These are phyloP conservation scores for Drosophila malerkotliana DNA, from an alignment of 1,140 invertebrate species.

Conservation along the genomic window DNA sequence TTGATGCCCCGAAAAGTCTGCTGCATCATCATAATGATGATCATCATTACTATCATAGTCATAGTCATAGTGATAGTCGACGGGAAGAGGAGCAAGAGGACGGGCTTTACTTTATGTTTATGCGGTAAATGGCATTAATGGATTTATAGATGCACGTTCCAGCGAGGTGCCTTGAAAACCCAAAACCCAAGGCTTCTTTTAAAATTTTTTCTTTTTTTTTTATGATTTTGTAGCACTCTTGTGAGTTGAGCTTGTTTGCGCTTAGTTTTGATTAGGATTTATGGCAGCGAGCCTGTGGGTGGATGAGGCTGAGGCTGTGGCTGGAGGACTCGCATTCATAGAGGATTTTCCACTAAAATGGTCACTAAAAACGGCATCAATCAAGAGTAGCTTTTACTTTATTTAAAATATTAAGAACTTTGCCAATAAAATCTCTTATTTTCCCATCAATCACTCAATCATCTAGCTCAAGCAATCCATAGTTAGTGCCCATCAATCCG, in stretches of 20 bases:
- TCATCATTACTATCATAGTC: constrained; percentile 17
- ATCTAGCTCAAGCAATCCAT: too few relatives aligned
- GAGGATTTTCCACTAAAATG: not conserved
- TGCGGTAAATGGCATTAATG: constrained; percentile 81
- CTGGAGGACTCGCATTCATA: not conserved
- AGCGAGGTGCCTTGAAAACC: constrained; percentile 11
- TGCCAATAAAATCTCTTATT: not conserved
- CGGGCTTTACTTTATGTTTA: constrained; percentile 75
- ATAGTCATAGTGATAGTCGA: not conserved
- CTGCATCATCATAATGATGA: constrained; percentile 14
- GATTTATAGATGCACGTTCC: constrained; percentile 74
- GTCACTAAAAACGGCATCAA: constrained; percentile 29
- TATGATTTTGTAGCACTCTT: not conserved
- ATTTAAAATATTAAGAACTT: not conserved
- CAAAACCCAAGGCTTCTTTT: not conserved
- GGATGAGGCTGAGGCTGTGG: not conserved
- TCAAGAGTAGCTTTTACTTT: not conserved
- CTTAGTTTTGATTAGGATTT: constrained; percentile 78
- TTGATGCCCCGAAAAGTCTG: constrained; percentile 49
- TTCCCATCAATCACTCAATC: constrained; percentile 1
- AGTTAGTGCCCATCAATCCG: constrained; percentile 19
- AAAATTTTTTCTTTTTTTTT: not conserved
- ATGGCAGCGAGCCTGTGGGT: constrained; percentile 41
- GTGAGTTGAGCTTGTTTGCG: constrained; percentile 54
- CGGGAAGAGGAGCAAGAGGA: constrained; percentile 1